Evolutionary conservation across 1,140 invertebrate genomes (phyloP), one percentile per base, ranked within the genome.

Genomic region (Vollenhovia emeryi): DNA sequence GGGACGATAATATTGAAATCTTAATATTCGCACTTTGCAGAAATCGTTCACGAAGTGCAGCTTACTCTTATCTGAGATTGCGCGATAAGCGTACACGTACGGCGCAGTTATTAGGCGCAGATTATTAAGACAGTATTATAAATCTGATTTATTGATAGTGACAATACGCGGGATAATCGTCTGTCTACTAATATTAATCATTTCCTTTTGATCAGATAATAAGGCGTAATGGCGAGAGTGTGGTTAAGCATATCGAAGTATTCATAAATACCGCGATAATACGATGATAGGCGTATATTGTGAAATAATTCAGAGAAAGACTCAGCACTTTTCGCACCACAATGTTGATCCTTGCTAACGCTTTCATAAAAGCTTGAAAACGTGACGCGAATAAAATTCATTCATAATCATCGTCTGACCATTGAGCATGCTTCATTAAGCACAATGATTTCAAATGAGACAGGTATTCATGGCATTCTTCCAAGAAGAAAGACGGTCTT

Each of bases 151-250:
- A 79, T 79, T 24, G 43, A 78, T 60, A 64, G 13, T 60, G 59
- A 79, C 75, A 50, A 66, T 66, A 36, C 43, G 4, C 2, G 13
- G 30, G 30, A 50, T 66, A 78, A 78, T 78, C 45, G 18, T 66
- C 60, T 24, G 52, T 33, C 75, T 48, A 62, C 43, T 66, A 50
- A 52, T 79, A 66, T 79, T 79, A 66, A 79, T 66, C 60, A 79
- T 79, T 24, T 15, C 3, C 36, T 33, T 50, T 36, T 36, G 13
- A 18, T 27, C 43, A 62, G 30, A 79, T 79, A 79, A 79, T 66
- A 33, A 48, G n/a, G 62, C 43, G 27, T 79, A 79, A 52, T 50
- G 30, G 30, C 27, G 43, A 79, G 43, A 79, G 66, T 27, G 43
- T 50, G 8, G 30, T 66, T 64, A 66, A 50, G 43, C 21, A 59